Evolutionary conservation across 1,140 invertebrate species (phyloP).

Genomic region (fruit fly (Drosophila melanogaster)): DNA sequence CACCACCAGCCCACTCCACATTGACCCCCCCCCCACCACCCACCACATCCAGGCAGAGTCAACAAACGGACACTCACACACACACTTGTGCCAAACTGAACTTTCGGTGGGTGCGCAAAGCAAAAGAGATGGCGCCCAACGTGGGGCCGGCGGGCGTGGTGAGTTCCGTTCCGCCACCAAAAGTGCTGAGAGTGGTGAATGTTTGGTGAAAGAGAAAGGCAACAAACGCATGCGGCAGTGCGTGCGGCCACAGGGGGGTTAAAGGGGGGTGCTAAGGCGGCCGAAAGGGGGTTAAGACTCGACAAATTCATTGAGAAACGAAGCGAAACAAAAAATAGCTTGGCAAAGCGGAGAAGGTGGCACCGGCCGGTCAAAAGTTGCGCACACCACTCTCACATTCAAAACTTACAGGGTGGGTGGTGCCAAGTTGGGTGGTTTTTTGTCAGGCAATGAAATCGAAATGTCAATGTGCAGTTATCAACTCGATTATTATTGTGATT

Average conservation of each 20-base stretch:
- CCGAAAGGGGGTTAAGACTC: conserved; percentile 13
- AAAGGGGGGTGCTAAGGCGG: conserved; percentile 1
- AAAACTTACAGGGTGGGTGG: conserved; percentile 18
- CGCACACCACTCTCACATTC: conserved; percentile 25
- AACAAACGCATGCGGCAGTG: conserved; percentile 61
- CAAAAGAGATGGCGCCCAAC: conserved; percentile 61
- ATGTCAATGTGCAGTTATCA: conserved; percentile 53
- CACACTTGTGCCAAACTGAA: conserved; percentile 36
- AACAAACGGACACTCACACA: conserved; percentile 74
- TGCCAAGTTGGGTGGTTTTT: conserved; percentile 15
- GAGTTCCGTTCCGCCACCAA: conserved; percentile 25
- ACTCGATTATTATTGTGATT: conserved; percentile 45
- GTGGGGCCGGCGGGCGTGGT: conserved; percentile 44
- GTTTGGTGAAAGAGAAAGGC: conserved; percentile 80
- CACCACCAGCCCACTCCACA: conserved; percentile 10
- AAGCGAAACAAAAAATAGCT: conserved; percentile 55
- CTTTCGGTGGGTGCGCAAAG: conserved; percentile 56
- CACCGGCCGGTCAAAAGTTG: conserved; percentile 71
- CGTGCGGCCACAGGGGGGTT: conserved; percentile 39
- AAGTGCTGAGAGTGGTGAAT: conserved; percentile 70
- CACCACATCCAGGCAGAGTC: conserved; percentile 57
- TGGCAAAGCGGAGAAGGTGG: conserved; percentile 63
- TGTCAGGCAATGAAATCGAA: conserved; percentile 41
- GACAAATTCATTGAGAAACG: conserved; percentile 73
- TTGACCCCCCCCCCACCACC: conserved; percentile 24